A percentile compares a stretch with the other conserved stretches of the same genome.
Evolutionary conservation across 2,113 vertebrate genomes (phyloP).

Genomic region (Bettongia penicillata): DNA sequence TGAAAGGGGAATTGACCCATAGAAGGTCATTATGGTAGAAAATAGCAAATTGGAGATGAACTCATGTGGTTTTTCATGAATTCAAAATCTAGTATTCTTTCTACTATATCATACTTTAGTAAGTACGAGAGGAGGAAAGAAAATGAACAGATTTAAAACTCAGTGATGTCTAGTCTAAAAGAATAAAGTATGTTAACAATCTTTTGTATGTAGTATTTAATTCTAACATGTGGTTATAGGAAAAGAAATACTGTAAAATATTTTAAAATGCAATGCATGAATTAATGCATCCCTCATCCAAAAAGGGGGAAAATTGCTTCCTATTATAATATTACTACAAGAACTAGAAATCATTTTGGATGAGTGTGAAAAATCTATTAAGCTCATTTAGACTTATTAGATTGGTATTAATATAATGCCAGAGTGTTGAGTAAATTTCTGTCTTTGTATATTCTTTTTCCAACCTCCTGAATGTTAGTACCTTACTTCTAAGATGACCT

Average conservation of each 20-base stretch:
- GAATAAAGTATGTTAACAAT: background rate
- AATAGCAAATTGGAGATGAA: background rate
- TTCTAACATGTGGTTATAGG: background rate
- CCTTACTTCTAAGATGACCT: background rate
- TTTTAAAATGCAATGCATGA: background rate
- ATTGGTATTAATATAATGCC: background rate
- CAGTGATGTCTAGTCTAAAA: background rate
- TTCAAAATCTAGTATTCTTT: background rate
- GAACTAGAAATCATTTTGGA: background rate
- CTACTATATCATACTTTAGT: background rate
- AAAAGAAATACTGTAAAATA: background rate
- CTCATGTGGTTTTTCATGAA: background rate
- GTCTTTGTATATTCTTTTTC: background rate
- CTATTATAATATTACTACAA: background rate
- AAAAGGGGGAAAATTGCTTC: background rate
- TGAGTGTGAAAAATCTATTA: background rate
- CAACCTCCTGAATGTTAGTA: background rate
- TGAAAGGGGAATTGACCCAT: background rate
- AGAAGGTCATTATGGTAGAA: background rate
- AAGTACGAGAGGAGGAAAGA: background rate
- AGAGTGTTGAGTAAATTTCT: background rate
- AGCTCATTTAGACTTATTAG: background rate
- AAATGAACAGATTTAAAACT: background rate
- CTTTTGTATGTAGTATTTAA: background rate
- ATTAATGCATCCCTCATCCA: background rate